Conservation (phyloP, 92 coral and sea anemone genomes). For the Palythoa grandis region DNA sequence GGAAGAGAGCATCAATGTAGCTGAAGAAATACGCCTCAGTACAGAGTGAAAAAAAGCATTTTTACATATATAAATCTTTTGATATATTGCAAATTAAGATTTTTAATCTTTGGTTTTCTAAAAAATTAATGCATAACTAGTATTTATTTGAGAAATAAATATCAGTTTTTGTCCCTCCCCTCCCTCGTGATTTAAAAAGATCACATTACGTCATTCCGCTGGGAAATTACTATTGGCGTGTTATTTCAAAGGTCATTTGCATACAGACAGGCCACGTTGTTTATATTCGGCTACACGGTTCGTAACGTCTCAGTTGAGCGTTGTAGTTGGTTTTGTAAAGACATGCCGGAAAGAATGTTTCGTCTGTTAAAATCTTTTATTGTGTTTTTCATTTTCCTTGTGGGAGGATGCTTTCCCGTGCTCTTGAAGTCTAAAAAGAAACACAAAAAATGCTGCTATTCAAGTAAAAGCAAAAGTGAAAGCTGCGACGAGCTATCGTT, state of each 20-base stretch:
- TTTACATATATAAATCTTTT: not conserved
- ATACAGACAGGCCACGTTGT: slow-evolving; percentile 9
- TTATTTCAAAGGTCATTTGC: slow-evolving; percentile 33
- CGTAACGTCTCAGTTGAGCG: slow-evolving; percentile 15
- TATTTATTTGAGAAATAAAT: not conserved
- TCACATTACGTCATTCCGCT: slow-evolving; percentile 10
- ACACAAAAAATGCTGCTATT: slow-evolving; percentile 47
- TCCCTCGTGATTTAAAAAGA: not conserved
- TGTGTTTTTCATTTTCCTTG: slow-evolving; percentile 58
- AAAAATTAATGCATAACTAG: not conserved
- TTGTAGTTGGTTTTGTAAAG: not conserved
- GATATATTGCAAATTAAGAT: too few relatives aligned
- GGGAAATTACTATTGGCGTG: slow-evolving; percentile 42
- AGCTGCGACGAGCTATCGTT: slow-evolving; percentile 59
- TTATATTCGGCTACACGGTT: not conserved
- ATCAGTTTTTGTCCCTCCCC: not conserved
- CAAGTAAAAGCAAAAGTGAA: slow-evolving; percentile 50
- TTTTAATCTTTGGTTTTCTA: not conserved
- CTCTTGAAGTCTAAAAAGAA: slow-evolving; percentile 67
- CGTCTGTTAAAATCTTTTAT: slow-evolving; percentile 39
- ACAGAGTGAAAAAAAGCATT: not conserved
- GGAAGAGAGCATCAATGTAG: not conserved
- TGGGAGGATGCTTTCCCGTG: slow-evolving; percentile 79
- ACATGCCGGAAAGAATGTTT: not conserved
- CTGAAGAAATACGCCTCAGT: not conserved